Conservation (phyloP, 2,888 invertebrate genomes). For the Aethes cnicana region DNA sequence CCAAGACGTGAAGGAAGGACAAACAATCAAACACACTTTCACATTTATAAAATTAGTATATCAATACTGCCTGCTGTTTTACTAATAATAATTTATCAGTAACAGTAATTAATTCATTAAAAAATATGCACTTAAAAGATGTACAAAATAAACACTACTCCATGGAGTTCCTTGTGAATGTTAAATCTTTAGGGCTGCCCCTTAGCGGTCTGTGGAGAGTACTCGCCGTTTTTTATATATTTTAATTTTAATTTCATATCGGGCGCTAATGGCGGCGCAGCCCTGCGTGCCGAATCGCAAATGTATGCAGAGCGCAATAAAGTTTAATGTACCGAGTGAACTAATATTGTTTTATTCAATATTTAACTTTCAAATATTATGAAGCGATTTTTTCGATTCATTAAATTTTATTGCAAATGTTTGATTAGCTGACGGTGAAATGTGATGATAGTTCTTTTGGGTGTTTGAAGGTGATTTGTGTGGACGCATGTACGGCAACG, state of each 20-base stretch:
- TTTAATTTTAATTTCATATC: slow-evolving; percentile 83
- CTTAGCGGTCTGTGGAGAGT: slow-evolving; percentile 79
- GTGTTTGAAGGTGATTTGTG: not conserved
- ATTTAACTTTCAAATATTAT: slow-evolving; percentile 76
- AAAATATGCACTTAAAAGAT: no score
- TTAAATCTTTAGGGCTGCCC: slow-evolving; percentile 77
- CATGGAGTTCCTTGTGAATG: slow-evolving; percentile 45
- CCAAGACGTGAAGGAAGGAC: no score
- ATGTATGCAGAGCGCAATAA: slow-evolving; percentile 79
- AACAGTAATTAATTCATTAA: not conserved
- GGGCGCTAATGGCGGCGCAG: slow-evolving; percentile 78
- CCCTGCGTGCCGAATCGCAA: slow-evolving; percentile 79
- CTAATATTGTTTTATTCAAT: slow-evolving; percentile 82
- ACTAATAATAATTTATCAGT: not conserved
- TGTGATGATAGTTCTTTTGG: slow-evolving; percentile 2
- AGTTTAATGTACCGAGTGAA: slow-evolving; percentile 81
- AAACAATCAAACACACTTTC: no score
- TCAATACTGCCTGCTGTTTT: no score
- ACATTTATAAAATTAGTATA: no score
- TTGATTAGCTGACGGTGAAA: slow-evolving; percentile 35
- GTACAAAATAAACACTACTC: slow-evolving; percentile 43
- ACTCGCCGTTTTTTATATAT: slow-evolving; percentile 79
- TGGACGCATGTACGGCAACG: no score
- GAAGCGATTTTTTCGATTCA: slow-evolving; percentile 68
- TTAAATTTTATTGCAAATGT: slow-evolving; percentile 63